These are phyloP conservation scores for Apodemus speciosus DNA, from an alignment of 2,113 vertebrate genomes.

Conservation along the genomic window DNA sequence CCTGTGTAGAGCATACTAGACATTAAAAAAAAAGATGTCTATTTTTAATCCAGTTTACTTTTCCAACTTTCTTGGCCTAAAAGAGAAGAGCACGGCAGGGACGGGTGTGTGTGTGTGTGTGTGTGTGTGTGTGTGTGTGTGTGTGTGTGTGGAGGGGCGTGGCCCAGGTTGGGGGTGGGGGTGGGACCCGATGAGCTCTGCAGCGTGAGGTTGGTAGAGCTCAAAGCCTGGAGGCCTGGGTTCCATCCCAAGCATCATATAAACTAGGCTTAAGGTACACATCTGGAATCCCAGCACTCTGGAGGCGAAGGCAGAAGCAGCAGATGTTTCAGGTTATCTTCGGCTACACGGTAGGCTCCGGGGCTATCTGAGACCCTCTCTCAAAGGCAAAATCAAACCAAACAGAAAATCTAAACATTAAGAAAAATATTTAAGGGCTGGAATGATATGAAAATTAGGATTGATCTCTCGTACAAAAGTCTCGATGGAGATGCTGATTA, in stretches of 20 bases:
- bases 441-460: slow-evolving; percentile 47
- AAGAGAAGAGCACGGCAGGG: background rate
- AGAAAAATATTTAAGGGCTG: background rate
- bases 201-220: background rate
- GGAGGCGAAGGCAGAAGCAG: background rate
- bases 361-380: background rate
- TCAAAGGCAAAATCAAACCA: background rate
- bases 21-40: slow-evolving; percentile 13
- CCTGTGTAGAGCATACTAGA: slow-evolving; percentile 13
- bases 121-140: too few relatives aligned
- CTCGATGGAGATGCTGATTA: slow-evolving; percentile 61
- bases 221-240: background rate
- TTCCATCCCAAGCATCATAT: background rate
- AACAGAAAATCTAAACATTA: background rate
- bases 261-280: background rate
- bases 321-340: background rate
- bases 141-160: too few relatives aligned
- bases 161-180: too few relatives aligned
- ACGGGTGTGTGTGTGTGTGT: too few relatives aligned
- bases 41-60: slow-evolving; percentile 4
- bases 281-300: background rate
- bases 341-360: background rate
- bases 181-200: background rate
- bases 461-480: slow-evolving; percentile 28
- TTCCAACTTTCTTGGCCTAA: background rate